A percentile compares a stretch with the other conserved stretches of the same genome.
Conservation (phyloP, 2,113 vertebrate species). For the Oostethus manadensis region DNA sequence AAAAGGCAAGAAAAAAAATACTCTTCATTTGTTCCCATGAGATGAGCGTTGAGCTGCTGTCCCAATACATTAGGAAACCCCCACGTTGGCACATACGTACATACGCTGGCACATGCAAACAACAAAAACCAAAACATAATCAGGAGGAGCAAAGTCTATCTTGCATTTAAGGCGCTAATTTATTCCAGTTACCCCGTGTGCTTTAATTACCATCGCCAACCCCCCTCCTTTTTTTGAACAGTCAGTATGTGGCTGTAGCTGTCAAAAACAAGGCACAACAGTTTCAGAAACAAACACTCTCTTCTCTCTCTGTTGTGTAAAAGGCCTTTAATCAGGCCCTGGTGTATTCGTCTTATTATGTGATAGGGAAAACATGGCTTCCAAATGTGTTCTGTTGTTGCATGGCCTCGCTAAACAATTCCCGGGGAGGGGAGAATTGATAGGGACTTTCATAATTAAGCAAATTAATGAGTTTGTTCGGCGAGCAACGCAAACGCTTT, state of each 20-base stretch:
- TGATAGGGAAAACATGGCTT: conserved; percentile 66
- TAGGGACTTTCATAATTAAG: conserved; percentile 76
- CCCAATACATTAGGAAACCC: conserved; percentile 31
- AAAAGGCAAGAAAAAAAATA: conserved; percentile 39
- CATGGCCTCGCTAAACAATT: conserved; percentile 51
- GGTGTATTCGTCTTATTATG: conserved; percentile 71
- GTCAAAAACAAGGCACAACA: conserved; percentile 74
- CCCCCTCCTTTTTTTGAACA: conserved; percentile 26
- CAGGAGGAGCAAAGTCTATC: conserved; percentile 59
- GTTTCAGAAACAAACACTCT: conserved; percentile 67
- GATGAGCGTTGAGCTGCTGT: conserved; percentile 41
- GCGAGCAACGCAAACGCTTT: conserved; percentile 64
- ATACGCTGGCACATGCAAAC: conserved; percentile 19
- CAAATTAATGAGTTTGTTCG: conserved; percentile 76
- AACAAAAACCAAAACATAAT: conserved; percentile 50
- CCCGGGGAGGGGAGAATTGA: conserved; percentile 56
- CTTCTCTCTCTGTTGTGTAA: conserved; percentile 48
- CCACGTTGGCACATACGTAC: conserved; percentile 21
- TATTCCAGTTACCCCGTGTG: conserved; percentile 65
- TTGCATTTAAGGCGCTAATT: conserved; percentile 55
- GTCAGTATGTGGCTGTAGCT: conserved; percentile 62
- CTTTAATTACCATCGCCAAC: conserved; percentile 72
- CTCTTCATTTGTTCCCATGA: conserved; percentile 63
- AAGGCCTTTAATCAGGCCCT: conserved; percentile 71
- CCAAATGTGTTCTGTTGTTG: conserved; percentile 64